Evolutionary conservation across 2,797 vertebrate genomes (phyloP), one percentile per base, ranked within the genome.

Genomic region (Bovichtus diacanthus): DNA sequence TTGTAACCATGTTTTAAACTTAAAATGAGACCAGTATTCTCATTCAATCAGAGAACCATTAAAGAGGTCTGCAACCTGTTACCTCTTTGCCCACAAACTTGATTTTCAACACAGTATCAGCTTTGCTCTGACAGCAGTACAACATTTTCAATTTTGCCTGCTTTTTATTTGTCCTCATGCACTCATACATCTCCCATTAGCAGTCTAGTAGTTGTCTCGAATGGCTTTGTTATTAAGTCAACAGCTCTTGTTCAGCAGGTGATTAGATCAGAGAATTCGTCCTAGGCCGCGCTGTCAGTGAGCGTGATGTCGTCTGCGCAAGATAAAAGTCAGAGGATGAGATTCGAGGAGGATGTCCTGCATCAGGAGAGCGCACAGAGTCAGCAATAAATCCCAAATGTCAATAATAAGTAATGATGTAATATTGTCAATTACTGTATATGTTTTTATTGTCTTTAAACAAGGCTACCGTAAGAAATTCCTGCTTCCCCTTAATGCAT

Each of bases 251-350:
- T 88, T 85, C 71, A 81, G 83, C 76, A 76, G 77, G 87, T 88
- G 90, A 92, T 90, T 88, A 81, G 83, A 88, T 88, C 86, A 87
- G 87, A 92, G 83, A 80, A 70, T 75, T 77, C 65, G 85, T 83
- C 71, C 74, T 12, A 59, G 62, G 69, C 81, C 23, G 60, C 75
- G 2, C 75, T 72, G 83, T 70, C 85, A 68, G 70, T 36, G 61
- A 61, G 70, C 59, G 31, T 80, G 82, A 87, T 83, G 90, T 91
- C 87, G 87, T 81, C 76, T 25, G 43, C 66, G 41, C 51, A 11
- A 60, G 78, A 64, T 86, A 84, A 91, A 91, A 89, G 89, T 90
- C 83, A 87, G 61, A 78, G 75, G 80, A 73, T 34, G 69, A 84
- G 81, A 82, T 83, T 87, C 69, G 76, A 49, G 41, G 72, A 64